phyloP scores from a whole-genome alignment of 2,113 vertebrate species.

The Eptatretus burgeri region DNA sequence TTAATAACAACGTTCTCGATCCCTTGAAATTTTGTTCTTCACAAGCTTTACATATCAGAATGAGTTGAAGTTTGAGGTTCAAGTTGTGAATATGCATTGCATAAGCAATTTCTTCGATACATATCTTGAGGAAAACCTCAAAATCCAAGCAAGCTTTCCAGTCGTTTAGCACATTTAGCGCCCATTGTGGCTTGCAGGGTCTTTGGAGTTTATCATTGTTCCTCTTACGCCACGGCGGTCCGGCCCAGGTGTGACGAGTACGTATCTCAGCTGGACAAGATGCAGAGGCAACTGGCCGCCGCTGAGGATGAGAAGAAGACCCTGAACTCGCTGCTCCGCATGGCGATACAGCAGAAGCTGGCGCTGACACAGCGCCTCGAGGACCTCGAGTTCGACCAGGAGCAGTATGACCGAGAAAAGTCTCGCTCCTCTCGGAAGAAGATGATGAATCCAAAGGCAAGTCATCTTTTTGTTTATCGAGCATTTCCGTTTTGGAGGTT shows the following conservation, averaged over 20 bases:
- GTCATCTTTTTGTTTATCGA: slow-evolving; percentile 15
- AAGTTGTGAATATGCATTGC: no score
- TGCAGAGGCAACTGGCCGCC: slow-evolving; percentile 14
- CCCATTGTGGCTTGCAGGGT: no score
- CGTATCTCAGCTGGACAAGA: slow-evolving; percentile 14
- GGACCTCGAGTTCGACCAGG: slow-evolving; percentile 25
- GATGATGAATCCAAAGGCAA: slow-evolving; percentile 92
- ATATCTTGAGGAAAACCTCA: no score
- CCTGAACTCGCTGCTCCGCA: slow-evolving; percentile 13
- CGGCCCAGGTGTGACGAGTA: slow-evolving; percentile 14
- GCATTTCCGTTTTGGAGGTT: no score
- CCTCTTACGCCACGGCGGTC: background rate
- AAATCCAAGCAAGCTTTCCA: no score
- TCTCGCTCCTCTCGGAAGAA: slow-evolving; percentile 54
- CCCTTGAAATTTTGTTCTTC: no score
- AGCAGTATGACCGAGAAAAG: slow-evolving; percentile 59
- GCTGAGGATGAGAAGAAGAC: slow-evolving; percentile 16
- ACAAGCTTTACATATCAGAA: no score
- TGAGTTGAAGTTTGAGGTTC: no score
- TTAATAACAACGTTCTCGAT: no score
- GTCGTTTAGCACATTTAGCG: no score
- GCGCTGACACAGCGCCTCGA: slow-evolving; percentile 13
- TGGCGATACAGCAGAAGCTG: slow-evolving; percentile 16
- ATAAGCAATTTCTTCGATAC: no score
- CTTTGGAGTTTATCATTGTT: no score